Conservation (phyloP, 2,888 invertebrate genomes). For the Gonocerus acuteangulatus region DNA sequence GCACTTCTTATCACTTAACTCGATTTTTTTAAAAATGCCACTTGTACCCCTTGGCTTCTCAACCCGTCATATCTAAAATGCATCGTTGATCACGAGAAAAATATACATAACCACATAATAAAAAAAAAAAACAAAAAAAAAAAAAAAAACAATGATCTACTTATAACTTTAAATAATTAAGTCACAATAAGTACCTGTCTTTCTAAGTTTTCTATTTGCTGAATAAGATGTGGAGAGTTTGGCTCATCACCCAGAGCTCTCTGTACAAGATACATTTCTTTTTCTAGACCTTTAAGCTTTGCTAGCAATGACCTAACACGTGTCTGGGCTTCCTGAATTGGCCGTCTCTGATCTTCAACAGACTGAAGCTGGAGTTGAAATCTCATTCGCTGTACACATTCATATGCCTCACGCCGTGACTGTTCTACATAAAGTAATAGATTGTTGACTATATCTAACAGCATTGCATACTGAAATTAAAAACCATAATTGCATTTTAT, state of each 20-base stretch:
- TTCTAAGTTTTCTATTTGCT: conserved; percentile 65
- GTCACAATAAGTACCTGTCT: conserved; percentile 56
- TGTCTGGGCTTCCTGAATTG: conserved; percentile 86
- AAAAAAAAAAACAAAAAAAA: too few relatives aligned
- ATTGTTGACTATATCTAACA: conserved; percentile 96
- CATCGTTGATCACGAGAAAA: too few relatives aligned
- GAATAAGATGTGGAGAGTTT: conserved; percentile 51
- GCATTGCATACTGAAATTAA: conserved; percentile 76
- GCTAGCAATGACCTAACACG: conserved; percentile 65
- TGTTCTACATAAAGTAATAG: conserved; percentile 93
- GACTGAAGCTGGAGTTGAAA: conserved; percentile 89
- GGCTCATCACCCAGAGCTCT: conserved; percentile 66
- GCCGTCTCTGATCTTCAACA: conserved; percentile 82
- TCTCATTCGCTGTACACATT: conserved; percentile 81
- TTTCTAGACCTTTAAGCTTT: conserved; percentile 75
- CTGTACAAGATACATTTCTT: conserved; percentile 79
- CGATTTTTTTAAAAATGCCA: too few relatives aligned
- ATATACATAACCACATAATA: too few relatives aligned
- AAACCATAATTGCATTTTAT: neutral
- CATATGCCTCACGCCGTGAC: conserved; percentile 81
- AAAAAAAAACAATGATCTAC: too few relatives aligned
- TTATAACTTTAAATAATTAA: too few relatives aligned
- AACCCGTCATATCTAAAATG: too few relatives aligned
- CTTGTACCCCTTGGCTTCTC: too few relatives aligned
- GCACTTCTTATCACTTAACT: too few relatives aligned